A percentile compares a stretch with the other conserved stretches of the same genome.
phyloP scores from a whole-genome alignment of 2,888 invertebrate species.

The Megamerina dolium region DNA sequence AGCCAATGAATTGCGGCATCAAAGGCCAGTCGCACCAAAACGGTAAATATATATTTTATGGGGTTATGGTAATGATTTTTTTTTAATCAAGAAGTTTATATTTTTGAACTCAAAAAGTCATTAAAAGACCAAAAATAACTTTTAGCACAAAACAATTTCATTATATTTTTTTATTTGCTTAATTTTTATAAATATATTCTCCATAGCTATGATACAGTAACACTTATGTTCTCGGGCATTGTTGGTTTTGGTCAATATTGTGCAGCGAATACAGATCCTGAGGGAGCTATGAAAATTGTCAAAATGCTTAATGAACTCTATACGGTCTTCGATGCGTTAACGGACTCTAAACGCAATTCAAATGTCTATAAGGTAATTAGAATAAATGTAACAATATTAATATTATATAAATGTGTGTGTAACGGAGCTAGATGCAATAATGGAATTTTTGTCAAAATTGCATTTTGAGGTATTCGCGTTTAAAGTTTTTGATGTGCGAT shows the following conservation, averaged over 20 bases:
- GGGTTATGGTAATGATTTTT: too few species aligned
- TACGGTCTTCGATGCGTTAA: conserved; percentile 88
- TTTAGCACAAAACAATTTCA: too few species aligned
- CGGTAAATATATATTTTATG: conserved; percentile 58
- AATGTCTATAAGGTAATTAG: conserved; percentile 89
- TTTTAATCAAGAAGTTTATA: too few species aligned
- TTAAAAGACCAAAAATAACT: too few species aligned
- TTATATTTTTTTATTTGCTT: conserved; percentile 3
- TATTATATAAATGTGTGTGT: too few species aligned
- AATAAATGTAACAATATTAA: too few species aligned
- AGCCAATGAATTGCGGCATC: conserved; percentile 89
- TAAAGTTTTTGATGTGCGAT: too few species aligned
- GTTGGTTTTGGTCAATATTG: conserved; percentile 90
- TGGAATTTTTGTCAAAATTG: too few species aligned
- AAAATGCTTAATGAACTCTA: conserved; percentile 89
- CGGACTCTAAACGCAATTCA: conserved; percentile 86
- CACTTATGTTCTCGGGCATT: conserved; percentile 88
- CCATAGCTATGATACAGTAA: conserved; percentile 80
- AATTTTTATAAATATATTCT: conserved; percentile 1
- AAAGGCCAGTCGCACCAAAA: conserved; percentile 81
- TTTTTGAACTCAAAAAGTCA: too few species aligned
- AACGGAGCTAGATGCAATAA: too few species aligned
- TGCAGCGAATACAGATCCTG: conserved; percentile 81
- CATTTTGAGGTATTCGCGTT: too few species aligned
- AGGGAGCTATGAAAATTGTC: conserved; percentile 94